Evolutionary conservation across 2,113 vertebrate genomes (phyloP).

Genomic region (Datnioides undecimradiatus): DNA sequence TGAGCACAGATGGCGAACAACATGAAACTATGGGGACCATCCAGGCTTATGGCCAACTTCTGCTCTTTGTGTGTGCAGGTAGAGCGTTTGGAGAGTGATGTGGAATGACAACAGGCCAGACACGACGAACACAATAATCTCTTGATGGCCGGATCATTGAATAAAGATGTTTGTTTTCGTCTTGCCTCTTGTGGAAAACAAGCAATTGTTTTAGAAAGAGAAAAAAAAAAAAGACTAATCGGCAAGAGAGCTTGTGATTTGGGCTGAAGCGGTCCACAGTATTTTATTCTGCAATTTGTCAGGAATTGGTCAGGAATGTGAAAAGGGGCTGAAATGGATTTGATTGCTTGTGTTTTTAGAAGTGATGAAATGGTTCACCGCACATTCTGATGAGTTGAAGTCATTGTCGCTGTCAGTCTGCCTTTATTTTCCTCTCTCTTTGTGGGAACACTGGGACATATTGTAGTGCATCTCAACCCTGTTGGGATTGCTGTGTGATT

Average conservation of each 20-base stretch:
- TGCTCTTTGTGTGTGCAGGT: constrained; percentile 70
- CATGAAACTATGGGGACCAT: constrained; percentile 69
- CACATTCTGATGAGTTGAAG: constrained; percentile 35
- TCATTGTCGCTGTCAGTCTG: constrained; percentile 37
- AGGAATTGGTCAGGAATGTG: constrained; percentile 47
- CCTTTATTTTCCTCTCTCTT: constrained; percentile 39
- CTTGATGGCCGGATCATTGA: constrained; percentile 48
- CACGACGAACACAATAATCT: constrained; percentile 59
- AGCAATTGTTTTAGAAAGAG: constrained; percentile 39
- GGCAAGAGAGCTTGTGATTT: constrained; percentile 47
- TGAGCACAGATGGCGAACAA: constrained; percentile 77
- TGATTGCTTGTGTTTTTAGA: constrained; percentile 56
- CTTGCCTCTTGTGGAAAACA: constrained; percentile 35
- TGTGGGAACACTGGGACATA: constrained; percentile 12
- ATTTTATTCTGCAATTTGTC: constrained; percentile 65
- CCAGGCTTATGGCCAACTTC: constrained; percentile 69
- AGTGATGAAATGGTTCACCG: constrained; percentile 51
- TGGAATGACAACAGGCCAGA: constrained; percentile 57
- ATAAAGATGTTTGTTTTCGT: constrained; percentile 54
- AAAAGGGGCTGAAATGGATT: constrained; percentile 63
- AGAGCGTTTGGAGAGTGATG: constrained; percentile 63
- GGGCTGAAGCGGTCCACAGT: constrained; percentile 8
- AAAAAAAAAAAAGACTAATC: constrained; percentile 14
- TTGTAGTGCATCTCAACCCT: constrained; percentile 35
- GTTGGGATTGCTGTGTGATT: constrained; percentile 27